Base-by-base conservation (phyloP, 2,797 vertebrate genomes). In the Lepilemur ruficaudatus region DNA sequence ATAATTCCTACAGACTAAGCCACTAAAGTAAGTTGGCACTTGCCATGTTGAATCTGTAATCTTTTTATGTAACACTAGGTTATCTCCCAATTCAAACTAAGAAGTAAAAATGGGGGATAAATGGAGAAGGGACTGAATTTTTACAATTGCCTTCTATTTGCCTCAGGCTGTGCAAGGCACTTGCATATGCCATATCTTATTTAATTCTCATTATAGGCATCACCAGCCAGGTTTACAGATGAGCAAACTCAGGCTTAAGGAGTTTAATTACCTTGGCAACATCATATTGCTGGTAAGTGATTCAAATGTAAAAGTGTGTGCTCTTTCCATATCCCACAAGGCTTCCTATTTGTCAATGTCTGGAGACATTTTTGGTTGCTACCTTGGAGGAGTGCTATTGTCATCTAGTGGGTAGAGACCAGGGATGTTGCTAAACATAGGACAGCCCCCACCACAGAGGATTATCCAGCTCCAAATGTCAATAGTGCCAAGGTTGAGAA, bases 1-100 rank as follows among this genome's bases (percentile, higher is more conserved):
- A 67, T 67, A 92, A 67, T 92, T 84, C 30, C 46, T 84, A 84
- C 4, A 88, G 61, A 50, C 28, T 70, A 88, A 94, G 48, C 32
- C 70, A 78, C 38, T 94, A 93, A 85, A 90, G 41, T 90, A 65
- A 79, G 38, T 25, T 70, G 55, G n/a, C 81, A 96, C 35, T 61
- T 82, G 50, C 52, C 46, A 32, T 69, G 38, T 50, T 69, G 46
- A 7, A 38, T 80, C 50, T 57, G 30, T n/a, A 78, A 50, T 59
- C 28, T 83, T 79, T 86, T 86, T 91, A 80, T 52, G 50, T 73
- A 38, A 59, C 38, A 55, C n/a, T 28, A 78, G 23, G 38, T 55
- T 81, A 67, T 18, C 67, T 76, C 14, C 32, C 30, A n/a, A 50
- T 90, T 89, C 35, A 18, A 81, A 82, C 81, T 75, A 89, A 76